Conservation (phyloP, 92 coral and sea anemone genomes). For the Paragorgia papillata region DNA sequence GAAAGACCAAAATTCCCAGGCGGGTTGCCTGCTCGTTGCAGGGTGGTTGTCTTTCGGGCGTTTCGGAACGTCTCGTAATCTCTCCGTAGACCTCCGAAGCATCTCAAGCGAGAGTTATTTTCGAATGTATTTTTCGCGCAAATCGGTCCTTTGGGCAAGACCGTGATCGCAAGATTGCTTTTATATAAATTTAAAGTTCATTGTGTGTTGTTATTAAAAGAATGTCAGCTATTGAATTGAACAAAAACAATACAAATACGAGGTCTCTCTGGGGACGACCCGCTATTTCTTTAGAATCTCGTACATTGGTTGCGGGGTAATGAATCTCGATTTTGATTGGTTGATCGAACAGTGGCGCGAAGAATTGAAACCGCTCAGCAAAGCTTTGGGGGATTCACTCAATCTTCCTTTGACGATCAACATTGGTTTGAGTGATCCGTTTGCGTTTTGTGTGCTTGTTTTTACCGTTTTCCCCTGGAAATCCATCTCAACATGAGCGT, state of each 20-base stretch:
- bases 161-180: no score
- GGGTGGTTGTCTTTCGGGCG: not conserved
- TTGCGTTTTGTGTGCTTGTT: slow-evolving; percentile 2
- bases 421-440: not conserved
- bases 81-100: slow-evolving; percentile 9
- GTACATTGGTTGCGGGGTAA: slow-evolving; percentile 15
- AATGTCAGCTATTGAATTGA: not conserved
- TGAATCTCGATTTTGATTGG: slow-evolving; percentile 66
- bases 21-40: no score
- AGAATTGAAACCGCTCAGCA: slow-evolving; percentile 39
- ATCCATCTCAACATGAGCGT: slow-evolving; percentile 13
- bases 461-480: not conserved
- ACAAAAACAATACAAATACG: not conserved
- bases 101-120: not conserved
- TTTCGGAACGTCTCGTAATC: slow-evolving; percentile 1
- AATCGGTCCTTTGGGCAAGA: not conserved
- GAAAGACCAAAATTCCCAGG: no score
- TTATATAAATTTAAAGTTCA: no score
- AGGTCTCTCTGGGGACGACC: slow-evolving; percentile 2
- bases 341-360: slow-evolving; percentile 82
- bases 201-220: not conserved
- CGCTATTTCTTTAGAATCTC: not conserved
- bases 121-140: not conserved
- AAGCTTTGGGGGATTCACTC: slow-evolving; percentile 24
- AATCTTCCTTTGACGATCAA: not conserved